A percentile compares a stretch with the other conserved stretches of the same genome.
phyloP scores from a whole-genome alignment of 2,113 vertebrate species.

The Podarcis raffonei region DNA sequence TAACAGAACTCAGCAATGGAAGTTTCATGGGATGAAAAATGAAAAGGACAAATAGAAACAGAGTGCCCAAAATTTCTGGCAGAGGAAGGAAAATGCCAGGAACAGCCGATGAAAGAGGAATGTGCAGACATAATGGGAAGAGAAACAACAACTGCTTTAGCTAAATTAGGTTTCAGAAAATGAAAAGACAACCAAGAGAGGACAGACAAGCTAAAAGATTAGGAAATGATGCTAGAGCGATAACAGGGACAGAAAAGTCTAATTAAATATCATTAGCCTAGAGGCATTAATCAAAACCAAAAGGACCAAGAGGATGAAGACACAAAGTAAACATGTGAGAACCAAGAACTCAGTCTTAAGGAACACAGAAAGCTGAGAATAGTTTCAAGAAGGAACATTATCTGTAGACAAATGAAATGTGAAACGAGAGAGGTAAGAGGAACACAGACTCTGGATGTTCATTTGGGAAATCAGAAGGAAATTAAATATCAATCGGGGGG shows the following conservation, averaged over 20 bases:
- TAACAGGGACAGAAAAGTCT: neutral
- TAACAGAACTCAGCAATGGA: neutral
- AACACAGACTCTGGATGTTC: neutral
- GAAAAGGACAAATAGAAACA: neutral
- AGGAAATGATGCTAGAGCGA: neutral
- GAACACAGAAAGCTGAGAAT: neutral
- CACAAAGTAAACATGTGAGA: neutral
- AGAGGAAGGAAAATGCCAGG: neutral
- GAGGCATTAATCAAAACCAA: neutral
- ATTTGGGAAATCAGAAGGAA: no score
- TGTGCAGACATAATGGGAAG: neutral
- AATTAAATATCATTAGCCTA: neutral
- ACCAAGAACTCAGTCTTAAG: neutral
- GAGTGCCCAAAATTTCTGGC: neutral
- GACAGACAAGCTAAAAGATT: neutral
- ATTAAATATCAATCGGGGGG: no score
- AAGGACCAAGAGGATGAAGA: neutral
- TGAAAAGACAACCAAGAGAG: neutral
- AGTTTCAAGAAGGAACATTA: neutral
- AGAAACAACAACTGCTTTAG: no score
- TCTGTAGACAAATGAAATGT: neutral
- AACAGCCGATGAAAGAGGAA: neutral
- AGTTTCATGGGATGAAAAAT: neutral
- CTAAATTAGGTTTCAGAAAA: neutral
- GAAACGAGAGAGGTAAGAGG: neutral